These are phyloP conservation scores for Ariolimax columbianus DNA, from an alignment of 2,888 invertebrate genomes.

Conservation along the genomic window DNA sequence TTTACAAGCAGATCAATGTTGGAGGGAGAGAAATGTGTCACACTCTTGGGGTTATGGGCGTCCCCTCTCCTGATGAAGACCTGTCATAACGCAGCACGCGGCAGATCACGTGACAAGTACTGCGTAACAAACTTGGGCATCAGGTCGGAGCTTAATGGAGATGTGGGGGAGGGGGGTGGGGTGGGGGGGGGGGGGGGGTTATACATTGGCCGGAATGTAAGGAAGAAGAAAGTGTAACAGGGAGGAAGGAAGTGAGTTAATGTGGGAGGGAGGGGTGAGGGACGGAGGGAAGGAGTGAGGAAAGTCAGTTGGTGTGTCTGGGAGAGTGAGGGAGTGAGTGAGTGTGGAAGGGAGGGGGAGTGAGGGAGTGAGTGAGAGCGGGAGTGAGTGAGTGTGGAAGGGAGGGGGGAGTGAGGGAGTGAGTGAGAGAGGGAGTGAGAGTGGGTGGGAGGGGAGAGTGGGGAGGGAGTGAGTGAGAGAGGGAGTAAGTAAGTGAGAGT, in stretches of 20 bases:
- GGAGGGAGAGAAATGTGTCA: background rate
- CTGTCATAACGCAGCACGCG: constrained; percentile 32
- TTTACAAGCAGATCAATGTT: background rate
- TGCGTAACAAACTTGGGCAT: constrained; percentile 6
- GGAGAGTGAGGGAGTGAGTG: background rate
- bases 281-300: background rate
- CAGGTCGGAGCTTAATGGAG: background rate
- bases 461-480: background rate
- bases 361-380: no score
- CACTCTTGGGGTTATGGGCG: constrained; percentile 7
- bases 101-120: constrained; percentile 24
- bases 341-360: no score
- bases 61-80: constrained; percentile 9
- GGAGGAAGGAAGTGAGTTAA: no score
- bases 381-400: no score
- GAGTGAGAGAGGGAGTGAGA: background rate
- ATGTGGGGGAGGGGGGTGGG: background rate
- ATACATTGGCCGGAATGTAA: no score
- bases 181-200: no score
- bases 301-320: background rate
- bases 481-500: no score
- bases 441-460: background rate
- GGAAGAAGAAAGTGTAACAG: no score
- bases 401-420: no score
- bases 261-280: background rate